Percentiles rank a stretch among this genome's conserved stretches.
Evolutionary conservation across 2,113 vertebrate species (phyloP).

Genomic region (Corvus cornix): DNA sequence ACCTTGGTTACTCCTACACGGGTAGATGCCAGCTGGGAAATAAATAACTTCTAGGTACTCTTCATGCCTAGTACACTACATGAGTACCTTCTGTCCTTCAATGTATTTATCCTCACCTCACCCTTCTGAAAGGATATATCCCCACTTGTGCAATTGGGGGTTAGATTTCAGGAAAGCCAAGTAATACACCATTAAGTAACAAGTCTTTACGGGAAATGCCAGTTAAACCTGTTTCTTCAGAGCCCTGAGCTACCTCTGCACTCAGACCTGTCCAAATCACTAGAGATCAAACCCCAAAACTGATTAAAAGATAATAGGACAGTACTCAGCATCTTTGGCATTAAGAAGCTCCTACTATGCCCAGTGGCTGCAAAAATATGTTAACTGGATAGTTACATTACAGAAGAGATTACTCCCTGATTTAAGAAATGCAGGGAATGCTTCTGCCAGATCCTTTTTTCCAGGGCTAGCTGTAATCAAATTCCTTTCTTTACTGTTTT

Average conservation of each 20-base stretch:
- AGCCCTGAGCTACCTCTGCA: background rate
- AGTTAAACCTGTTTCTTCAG: background rate
- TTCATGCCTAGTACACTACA: background rate
- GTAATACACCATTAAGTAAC: background rate
- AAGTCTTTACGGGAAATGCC: background rate
- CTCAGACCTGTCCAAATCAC: background rate
- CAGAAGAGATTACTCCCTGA: conserved; percentile 26
- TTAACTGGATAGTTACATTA: background rate
- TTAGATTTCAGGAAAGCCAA: background rate
- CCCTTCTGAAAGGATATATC: background rate
- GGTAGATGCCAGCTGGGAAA: background rate
- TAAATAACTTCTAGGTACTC: background rate
- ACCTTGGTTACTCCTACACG: background rate
- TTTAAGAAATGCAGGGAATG: conserved; percentile 36
- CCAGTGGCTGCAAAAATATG: background rate
- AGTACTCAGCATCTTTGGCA: background rate
- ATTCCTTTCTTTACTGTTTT: conserved; percentile 84
- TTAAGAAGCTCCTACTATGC: background rate
- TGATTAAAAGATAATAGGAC: background rate
- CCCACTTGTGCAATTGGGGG: background rate
- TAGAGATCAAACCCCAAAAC: background rate
- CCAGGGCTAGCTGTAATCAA: conserved; percentile 68
- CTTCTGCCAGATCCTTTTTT: conserved; percentile 56
- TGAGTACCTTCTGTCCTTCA: background rate
- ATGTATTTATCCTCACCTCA: background rate